Evolutionary conservation across 1,140 invertebrate species (phyloP).

Genomic region (Pseudomyrmex dendroicus): DNA sequence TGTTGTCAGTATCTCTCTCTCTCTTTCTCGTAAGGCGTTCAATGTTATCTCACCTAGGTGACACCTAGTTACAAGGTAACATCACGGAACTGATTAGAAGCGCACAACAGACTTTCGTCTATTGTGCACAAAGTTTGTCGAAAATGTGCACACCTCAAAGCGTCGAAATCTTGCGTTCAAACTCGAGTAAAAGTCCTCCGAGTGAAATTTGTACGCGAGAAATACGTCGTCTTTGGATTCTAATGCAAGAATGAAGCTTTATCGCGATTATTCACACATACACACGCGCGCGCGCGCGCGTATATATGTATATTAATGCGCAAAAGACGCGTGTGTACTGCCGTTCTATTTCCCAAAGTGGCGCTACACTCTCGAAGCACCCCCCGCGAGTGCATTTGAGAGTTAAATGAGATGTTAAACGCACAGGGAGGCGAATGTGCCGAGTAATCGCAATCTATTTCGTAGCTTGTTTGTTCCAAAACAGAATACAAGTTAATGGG

Average conservation of each 20-base stretch:
- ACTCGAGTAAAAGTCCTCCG: too few relatives aligned
- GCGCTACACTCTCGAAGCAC: not conserved
- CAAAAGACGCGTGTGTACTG: not conserved
- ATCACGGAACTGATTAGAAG: constrained; percentile 51
- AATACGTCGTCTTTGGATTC: not conserved
- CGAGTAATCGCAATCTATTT: constrained; percentile 58
- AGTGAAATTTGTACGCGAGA: not conserved
- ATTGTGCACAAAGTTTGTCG: constrained; percentile 22
- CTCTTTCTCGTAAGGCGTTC: constrained; percentile 34
- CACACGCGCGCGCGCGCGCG: too few relatives aligned
- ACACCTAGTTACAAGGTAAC: constrained; percentile 31
- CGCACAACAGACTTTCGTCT: not conserved
- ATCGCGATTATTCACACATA: constrained; percentile 5
- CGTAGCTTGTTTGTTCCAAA: constrained; percentile 57
- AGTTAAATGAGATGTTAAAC: constrained; percentile 56
- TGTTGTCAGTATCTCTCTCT: constrained; percentile 11
- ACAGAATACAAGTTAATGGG: constrained; percentile 67
- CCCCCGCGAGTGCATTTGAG: constrained; percentile 28
- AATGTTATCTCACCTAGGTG: constrained; percentile 54
- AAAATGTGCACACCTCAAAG: not conserved
- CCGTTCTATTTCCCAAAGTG: constrained; percentile 10
- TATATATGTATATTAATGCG: not conserved
- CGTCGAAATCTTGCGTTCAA: not conserved
- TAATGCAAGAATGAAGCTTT: not conserved
- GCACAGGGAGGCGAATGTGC: constrained; percentile 29